Conservation (phyloP, 1,140 invertebrate species). For the Ips nitidus region DNA sequence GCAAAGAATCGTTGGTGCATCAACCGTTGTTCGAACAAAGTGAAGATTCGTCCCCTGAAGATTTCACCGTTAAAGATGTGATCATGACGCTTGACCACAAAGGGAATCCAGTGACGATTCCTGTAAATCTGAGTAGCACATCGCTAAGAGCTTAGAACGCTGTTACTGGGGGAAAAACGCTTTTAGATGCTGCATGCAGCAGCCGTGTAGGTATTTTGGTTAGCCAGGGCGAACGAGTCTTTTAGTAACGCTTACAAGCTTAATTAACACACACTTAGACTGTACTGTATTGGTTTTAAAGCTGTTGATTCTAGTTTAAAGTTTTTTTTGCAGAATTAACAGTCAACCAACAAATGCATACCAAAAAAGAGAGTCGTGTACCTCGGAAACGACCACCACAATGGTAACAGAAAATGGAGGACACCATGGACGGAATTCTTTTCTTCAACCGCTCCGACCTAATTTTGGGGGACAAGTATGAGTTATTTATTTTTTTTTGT, state of each 20-base stretch:
- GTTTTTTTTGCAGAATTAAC: conserved; percentile 58
- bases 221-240: no score
- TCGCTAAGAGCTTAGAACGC: conserved; percentile 8
- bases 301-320: background rate
- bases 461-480: conserved; percentile 44
- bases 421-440: conserved; percentile 40
- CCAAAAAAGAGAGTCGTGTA: conserved; percentile 67
- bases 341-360: conserved; percentile 60
- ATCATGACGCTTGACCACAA: conserved; percentile 13
- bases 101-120: conserved; percentile 13
- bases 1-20: conserved; percentile 27
- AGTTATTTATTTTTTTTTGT: background rate
- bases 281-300: background rate
- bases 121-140: conserved; percentile 11
- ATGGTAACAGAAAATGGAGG: conserved; percentile 55
- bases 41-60: conserved; percentile 15
- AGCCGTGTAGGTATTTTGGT: conserved; percentile 21
- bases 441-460: conserved; percentile 45
- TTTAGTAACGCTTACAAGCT: no score
- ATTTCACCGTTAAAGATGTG: background rate
- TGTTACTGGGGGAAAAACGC: conserved; percentile 1
- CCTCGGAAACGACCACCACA: conserved; percentile 70
- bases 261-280: no score
- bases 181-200: conserved; percentile 22
- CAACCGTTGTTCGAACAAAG: conserved; percentile 29